Conservation (phyloP, 2,888 invertebrate species). For the Enoplolaimus lenunculus region DNA sequence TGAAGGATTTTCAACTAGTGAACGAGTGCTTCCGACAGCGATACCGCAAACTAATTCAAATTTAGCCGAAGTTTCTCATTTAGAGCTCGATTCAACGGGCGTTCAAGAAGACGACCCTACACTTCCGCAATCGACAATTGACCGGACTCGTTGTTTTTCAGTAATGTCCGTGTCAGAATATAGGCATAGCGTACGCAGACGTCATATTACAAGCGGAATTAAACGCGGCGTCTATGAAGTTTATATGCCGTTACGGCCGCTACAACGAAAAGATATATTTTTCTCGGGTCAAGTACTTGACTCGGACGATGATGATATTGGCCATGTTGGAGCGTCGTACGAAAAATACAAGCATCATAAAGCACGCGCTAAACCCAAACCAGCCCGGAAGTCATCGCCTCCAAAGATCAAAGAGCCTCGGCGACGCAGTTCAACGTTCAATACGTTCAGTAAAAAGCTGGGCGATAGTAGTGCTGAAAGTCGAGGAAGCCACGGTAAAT, state of each 20-base stretch:
- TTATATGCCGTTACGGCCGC: constrained; percentile 50
- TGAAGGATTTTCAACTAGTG: neutral
- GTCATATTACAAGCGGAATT: neutral
- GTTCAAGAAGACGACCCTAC: too few species aligned
- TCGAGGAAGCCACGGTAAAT: too few species aligned
- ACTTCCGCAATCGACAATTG: neutral
- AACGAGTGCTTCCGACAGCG: neutral
- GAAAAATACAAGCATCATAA: too few species aligned
- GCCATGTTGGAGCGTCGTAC: neutral
- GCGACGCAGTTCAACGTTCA: neutral
- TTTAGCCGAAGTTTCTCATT: neutral
- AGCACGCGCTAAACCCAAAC: neutral
- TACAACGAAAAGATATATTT: constrained; percentile 68
- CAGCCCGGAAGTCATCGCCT: neutral
- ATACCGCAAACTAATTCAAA: too few species aligned
- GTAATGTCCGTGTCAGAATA: constrained; percentile 17
- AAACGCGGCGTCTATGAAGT: constrained; percentile 19
- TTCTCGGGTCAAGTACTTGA: constrained; percentile 61
- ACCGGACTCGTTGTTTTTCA: constrained; percentile 7
- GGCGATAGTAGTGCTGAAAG: neutral
- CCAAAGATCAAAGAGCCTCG: neutral
- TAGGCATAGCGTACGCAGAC: neutral
- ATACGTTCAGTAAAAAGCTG: neutral
- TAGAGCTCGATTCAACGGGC: too few species aligned
- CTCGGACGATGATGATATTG: constrained; percentile 25